phyloP scores from a whole-genome alignment of 2,797 vertebrate genomes.

The Anableps anableps region DNA sequence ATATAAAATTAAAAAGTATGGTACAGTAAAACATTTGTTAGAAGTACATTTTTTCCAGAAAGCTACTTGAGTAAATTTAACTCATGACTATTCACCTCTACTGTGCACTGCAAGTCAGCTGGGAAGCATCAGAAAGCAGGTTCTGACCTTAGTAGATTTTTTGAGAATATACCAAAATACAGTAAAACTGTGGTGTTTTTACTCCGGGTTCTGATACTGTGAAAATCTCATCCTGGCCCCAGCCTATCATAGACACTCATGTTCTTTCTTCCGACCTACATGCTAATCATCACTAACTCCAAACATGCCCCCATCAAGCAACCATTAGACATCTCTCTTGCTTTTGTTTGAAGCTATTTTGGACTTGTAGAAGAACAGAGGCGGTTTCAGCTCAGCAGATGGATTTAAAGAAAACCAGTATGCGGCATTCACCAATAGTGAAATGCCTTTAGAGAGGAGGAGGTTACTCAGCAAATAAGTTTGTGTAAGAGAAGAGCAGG shows the following conservation, averaged over 20 bases:
- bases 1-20: background rate
- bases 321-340: slow-evolving; percentile 48
- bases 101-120: background rate
- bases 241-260: slow-evolving; percentile 27
- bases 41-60: background rate
- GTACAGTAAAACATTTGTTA: background rate
- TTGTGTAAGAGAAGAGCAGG: slow-evolving; percentile 48
- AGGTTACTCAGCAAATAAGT: slow-evolving; percentile 50
- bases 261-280: slow-evolving; percentile 52
- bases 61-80: background rate
- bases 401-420: slow-evolving; percentile 56
- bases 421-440: slow-evolving; percentile 48
- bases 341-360: slow-evolving; percentile 58
- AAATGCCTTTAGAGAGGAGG: slow-evolving; percentile 32
- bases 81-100: background rate
- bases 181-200: background rate
- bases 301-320: slow-evolving; percentile 51
- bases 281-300: slow-evolving; percentile 53
- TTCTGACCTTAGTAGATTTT: no score
- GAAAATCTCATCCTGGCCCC: background rate
- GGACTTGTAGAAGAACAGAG: slow-evolving; percentile 50
- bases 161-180: background rate
- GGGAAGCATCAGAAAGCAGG: no score
- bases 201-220: background rate
- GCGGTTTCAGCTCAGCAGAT: slow-evolving; percentile 44